Conservation (phyloP, 2,113 vertebrate genomes). For the Cebus imitator region DNA sequence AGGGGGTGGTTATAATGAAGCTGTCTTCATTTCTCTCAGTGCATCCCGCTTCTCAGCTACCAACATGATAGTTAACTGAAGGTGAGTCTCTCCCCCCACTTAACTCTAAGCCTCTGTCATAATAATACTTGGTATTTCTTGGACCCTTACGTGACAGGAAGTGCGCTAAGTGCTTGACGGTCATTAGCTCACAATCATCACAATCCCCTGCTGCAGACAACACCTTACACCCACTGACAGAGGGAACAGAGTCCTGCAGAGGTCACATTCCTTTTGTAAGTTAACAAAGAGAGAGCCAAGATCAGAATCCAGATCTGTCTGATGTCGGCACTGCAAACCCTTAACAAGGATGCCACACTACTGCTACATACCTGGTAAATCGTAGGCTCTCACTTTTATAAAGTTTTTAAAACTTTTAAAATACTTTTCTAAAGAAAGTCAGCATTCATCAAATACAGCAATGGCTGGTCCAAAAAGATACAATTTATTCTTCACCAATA, state of each 20-base stretch:
- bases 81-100: background rate
- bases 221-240: background rate
- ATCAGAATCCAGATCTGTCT: background rate
- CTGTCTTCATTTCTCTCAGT: background rate
- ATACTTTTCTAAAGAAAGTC: conserved; percentile 10
- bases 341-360: background rate
- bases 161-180: background rate
- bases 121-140: background rate
- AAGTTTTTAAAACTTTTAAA: background rate
- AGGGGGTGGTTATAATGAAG: background rate
- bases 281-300: background rate
- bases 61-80: background rate
- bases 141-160: background rate
- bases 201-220: background rate
- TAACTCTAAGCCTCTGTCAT: background rate
- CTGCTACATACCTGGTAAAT: background rate
- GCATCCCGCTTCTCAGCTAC: background rate
- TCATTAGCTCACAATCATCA: background rate
- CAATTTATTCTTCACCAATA: background rate
- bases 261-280: background rate
- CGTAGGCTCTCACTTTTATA: background rate
- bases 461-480: background rate
- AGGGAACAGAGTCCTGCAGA: background rate
- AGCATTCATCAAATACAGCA: background rate
- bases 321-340: background rate